Conservation (phyloP, 2,888 invertebrate genomes). For the Brenthis daphne region DNA sequence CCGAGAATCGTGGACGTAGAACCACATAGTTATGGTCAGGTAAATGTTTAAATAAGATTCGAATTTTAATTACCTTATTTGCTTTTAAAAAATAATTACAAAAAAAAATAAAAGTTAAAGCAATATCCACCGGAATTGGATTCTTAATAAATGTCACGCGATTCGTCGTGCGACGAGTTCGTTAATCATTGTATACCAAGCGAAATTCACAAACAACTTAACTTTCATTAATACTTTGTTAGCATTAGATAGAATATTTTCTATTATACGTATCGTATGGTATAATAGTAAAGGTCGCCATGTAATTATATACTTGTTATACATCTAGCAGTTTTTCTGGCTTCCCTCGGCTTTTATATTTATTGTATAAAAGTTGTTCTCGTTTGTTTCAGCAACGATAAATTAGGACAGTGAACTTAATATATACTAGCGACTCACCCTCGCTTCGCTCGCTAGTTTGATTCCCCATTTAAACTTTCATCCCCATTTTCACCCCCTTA, state of each 20-base stretch:
- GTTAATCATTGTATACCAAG: conserved; percentile 20
- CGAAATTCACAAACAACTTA: conserved; percentile 9
- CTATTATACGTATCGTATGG: neutral
- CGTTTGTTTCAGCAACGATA: too few relatives aligned
- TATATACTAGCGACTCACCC: too few relatives aligned
- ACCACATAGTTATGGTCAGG: conserved; percentile 63
- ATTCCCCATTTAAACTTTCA: too few relatives aligned
- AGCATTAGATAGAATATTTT: conserved; percentile 2
- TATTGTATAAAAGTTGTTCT: too few relatives aligned
- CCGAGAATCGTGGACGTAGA: conserved; percentile 59
- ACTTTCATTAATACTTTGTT: conserved; percentile 16
- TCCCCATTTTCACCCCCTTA: too few relatives aligned
- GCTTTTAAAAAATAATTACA: neutral
- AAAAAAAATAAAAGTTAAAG: conserved; percentile 1
- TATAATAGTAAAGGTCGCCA: too few relatives aligned
- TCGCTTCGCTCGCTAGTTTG: too few relatives aligned
- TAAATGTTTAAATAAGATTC: conserved; percentile 36
- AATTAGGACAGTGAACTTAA: too few relatives aligned
- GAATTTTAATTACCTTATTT: neutral
- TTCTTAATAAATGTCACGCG: conserved; percentile 15
- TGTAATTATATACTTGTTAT: too few relatives aligned
- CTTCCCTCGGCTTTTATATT: too few relatives aligned
- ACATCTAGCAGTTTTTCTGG: too few relatives aligned
- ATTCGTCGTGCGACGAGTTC: conserved; percentile 22
- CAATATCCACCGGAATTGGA: conserved; percentile 14